Conservation (phyloP, 1,140 invertebrate species). For the Cherax quadricarinatus region DNA sequence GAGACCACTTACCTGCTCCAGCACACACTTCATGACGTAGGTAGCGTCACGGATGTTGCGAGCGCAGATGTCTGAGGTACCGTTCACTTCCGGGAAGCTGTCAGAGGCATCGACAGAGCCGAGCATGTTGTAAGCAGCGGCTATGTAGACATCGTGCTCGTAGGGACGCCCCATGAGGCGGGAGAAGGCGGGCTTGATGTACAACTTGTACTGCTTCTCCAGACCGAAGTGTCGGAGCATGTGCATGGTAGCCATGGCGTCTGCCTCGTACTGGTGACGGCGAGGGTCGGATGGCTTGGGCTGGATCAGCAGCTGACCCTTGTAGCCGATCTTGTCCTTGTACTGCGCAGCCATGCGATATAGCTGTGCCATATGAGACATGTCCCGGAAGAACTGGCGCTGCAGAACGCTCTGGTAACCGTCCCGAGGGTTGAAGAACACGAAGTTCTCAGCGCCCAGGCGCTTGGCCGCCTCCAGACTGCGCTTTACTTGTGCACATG, state of each 20-base stretch:
- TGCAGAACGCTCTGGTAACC: conserved; percentile 72
- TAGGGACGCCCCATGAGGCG: conserved; percentile 61
- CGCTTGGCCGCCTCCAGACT: conserved; percentile 67
- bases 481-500: conserved; percentile 69
- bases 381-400: conserved; percentile 67
- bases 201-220: conserved; percentile 71
- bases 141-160: conserved; percentile 71
- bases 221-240: conserved; percentile 71
- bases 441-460: conserved; percentile 71
- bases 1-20: conserved; percentile 63
- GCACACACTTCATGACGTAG: conserved; percentile 72
- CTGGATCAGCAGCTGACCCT: conserved; percentile 72
- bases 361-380: conserved; percentile 71
- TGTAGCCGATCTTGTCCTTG: conserved; percentile 72
- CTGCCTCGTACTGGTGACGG: conserved; percentile 71
- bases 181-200: conserved; percentile 69
- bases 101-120: conserved; percentile 70
- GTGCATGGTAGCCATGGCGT: conserved; percentile 64
- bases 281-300: conserved; percentile 70
- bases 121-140: conserved; percentile 70
- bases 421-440: conserved; percentile 72
- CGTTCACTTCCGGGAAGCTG: conserved; percentile 27
- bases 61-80: conserved; percentile 52
- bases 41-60: conserved; percentile 65
- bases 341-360: conserved; percentile 72